phyloP scores from a whole-genome alignment of 1,140 invertebrate genomes.

The Papilio polytes region DNA sequence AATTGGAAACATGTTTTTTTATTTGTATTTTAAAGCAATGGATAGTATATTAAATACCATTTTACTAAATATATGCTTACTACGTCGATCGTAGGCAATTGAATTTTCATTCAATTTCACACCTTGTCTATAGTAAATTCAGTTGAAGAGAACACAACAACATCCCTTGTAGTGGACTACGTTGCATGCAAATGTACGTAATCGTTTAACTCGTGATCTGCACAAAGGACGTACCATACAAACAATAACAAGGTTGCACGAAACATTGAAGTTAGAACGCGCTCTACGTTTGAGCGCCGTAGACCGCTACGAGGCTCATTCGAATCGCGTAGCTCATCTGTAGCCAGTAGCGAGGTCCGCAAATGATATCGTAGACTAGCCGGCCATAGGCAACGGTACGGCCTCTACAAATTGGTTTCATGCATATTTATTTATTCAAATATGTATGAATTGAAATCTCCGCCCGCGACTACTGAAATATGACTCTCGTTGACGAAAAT shows the following conservation, averaged over 20 bases:
- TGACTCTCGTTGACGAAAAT: constrained; percentile 67
- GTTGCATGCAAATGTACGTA: constrained; percentile 36
- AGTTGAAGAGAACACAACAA: constrained; percentile 12
- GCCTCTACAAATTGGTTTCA: constrained; percentile 82
- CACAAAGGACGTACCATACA: constrained; percentile 40
- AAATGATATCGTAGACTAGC: constrained; percentile 76
- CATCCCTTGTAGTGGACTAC: not conserved
- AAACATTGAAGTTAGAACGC: constrained; percentile 56
- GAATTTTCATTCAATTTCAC: constrained; percentile 4
- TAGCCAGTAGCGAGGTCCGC: constrained; percentile 63
- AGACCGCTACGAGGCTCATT: constrained; percentile 54
- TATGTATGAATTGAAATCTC: constrained; percentile 83
- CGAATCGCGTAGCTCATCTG: constrained; percentile 57
- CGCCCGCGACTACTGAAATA: constrained; percentile 76
- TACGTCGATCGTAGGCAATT: not conserved
- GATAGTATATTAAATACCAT: not conserved
- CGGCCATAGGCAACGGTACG: constrained; percentile 55
- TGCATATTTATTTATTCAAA: constrained; percentile 84
- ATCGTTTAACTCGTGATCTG: constrained; percentile 37
- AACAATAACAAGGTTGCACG: constrained; percentile 45
- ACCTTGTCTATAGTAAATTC: not conserved
- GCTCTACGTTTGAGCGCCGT: constrained; percentile 45
- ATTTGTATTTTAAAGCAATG: too few species aligned
- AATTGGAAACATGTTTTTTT: too few species aligned
- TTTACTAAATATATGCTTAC: not conserved